Evolutionary conservation across 2,113 vertebrate species (phyloP), one percentile per base, ranked within the genome.

Genomic region (Megalops atlanticus): DNA sequence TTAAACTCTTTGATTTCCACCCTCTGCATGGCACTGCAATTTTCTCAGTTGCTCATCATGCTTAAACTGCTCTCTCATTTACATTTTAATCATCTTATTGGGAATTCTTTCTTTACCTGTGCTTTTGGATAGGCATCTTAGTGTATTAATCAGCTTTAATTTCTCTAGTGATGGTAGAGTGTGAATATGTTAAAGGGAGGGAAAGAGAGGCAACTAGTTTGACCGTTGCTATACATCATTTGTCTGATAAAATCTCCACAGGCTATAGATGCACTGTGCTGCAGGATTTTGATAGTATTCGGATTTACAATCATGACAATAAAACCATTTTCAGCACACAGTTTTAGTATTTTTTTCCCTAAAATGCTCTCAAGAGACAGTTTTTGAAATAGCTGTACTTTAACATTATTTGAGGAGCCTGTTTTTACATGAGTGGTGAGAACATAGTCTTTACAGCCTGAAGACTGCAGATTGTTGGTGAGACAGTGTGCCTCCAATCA

Each of bases 31-130:
- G 91, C 91, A 91, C 85, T 83, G 88, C 90, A 86, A 91, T 92
- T 91, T 92, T 87, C 90, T 85, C 88, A 89, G 89, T 92, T 87
- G 90, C 89, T 92, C 90, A 91, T 94, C 91, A 93, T 86, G 82
- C 88, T 91, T 89, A 90, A 92, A 90, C 85, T 88, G 80, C 84
- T 86, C 84, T 84, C 87, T 91, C 89, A 88, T 92, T 90, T 90
- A 88, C 89, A 92, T 92, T 89, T 89, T 87, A 90, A 91, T 89
- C 87, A 87, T 81, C 80, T 87, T 33, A 80, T 84, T 87, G 47
- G 70, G 54, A 39, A 73, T 39, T 80, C 90, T 88, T 89, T 88
- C 84, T 86, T 90, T 89, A 93, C 90, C 91, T 91, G 91, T 87
- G 87, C 86, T 89, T 87, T 84, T 73, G 86, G 84, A 82, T 81